Evolutionary conservation across 2,797 vertebrate genomes (phyloP).

Genomic region (Potorous gilbertii): DNA sequence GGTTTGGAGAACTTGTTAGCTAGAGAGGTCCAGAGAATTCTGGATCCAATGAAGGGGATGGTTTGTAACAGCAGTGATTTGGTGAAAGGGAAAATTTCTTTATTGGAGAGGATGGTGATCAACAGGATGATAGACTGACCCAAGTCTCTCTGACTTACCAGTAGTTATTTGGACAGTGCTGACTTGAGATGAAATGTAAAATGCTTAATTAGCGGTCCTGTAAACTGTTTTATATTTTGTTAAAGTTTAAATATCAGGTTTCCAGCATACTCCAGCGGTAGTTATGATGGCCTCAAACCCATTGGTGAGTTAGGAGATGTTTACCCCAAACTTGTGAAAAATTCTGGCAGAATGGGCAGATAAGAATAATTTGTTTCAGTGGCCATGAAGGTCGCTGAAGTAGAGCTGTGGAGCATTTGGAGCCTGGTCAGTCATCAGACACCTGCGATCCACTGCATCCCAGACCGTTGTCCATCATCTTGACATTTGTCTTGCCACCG

Average conservation of each 20-base stretch:
- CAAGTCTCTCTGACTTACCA: not conserved
- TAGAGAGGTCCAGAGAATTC: not conserved
- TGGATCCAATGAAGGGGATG: not conserved
- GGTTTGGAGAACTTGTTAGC: not conserved
- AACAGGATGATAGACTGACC: not conserved
- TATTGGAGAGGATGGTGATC: not conserved
- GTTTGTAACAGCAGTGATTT: not conserved
- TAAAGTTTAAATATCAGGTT: not conserved
- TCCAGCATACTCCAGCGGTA: not conserved
- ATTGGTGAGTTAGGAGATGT: not conserved
- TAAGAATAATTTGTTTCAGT: not conserved
- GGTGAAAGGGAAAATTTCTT: not conserved
- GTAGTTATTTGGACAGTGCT: not conserved
- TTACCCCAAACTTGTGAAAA: not conserved
- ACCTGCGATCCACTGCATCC: not conserved
- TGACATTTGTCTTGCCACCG: not conserved
- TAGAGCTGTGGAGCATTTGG: not conserved
- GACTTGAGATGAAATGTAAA: not conserved
- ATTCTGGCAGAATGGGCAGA: not conserved
- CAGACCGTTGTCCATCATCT: not conserved
- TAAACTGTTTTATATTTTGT: not conserved
- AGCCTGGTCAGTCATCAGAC: too few species aligned
- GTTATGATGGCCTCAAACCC: not conserved
- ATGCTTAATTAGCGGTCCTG: not conserved
- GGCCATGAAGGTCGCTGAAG: not conserved